Conservation (phyloP, 2,113 vertebrate species). For the Phrynocephalus versicolor region DNA sequence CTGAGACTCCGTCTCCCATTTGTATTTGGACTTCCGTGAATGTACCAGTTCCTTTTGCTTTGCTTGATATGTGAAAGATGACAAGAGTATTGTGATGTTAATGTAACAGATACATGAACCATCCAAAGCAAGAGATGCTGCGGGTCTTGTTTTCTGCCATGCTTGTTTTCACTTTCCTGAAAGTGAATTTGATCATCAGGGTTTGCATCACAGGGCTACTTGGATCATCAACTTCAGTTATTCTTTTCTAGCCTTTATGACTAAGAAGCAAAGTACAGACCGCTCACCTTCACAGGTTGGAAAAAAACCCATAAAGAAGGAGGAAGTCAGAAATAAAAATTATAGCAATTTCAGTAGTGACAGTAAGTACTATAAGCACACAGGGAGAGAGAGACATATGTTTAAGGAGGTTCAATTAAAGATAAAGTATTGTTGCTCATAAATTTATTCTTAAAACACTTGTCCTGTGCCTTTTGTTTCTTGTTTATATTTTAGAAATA, state of each 20-base stretch:
- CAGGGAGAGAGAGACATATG: too few species aligned
- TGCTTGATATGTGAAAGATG: too few species aligned
- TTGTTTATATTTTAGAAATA: not conserved
- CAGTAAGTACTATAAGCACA: not conserved
- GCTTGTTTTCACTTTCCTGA: too few species aligned
- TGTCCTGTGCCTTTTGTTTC: conserved; percentile 35
- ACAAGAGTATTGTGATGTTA: too few species aligned
- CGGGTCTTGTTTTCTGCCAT: too few species aligned
- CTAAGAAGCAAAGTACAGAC: too few species aligned
- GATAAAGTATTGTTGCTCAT: conserved; percentile 3
- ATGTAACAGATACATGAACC: too few species aligned
- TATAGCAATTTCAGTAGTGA: not conserved
- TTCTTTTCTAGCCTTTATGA: not conserved
- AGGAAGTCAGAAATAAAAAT: not conserved
- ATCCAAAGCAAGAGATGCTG: too few species aligned
- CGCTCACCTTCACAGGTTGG: not conserved
- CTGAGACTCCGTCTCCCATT: too few species aligned
- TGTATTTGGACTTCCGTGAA: too few species aligned
- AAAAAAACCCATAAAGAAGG: not conserved
- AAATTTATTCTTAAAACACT: not conserved
- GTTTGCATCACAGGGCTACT: not conserved
- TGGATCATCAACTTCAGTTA: not conserved
- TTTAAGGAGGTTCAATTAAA: conserved; percentile 19
- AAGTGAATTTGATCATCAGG: not conserved
- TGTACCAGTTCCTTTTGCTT: too few species aligned